Evolutionary conservation across 2,888 invertebrate species (phyloP), one percentile per base, ranked within the genome.

Genomic region (Artemia sinica): DNA sequence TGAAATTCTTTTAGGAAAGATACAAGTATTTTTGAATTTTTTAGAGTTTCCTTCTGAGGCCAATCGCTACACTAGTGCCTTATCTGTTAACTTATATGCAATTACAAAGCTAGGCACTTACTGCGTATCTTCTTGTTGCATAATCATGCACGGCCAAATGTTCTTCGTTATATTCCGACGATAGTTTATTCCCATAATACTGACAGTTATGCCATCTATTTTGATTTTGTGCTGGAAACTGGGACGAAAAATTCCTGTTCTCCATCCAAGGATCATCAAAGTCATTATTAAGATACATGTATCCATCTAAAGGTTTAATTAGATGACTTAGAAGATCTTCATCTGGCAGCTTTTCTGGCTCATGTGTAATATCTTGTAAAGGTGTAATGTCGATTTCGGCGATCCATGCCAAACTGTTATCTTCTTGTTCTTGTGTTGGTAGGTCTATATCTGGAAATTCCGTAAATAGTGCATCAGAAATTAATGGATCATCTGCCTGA

Each of bases 361-460:
- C 63, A 58, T 58, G 63, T 10, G 63, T n/a, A 10, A 28, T 58
- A 18, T 58, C 63, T 18, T 28, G 28, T n/a, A 58, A 28, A 28
- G 63, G 63, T n/a, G 63, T 58, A 11, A 58, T 58, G 63, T 58
- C 63, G 63, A 58, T 58, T 58, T 58, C 63, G 28, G 63, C 63
- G 8, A 58, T 58, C 63, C 63, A 58, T 58, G 14, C 63, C 14
- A 58, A 11, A 18, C 63, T 28, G 63, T n/a, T 58, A 28, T 58
- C 63, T 8, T 58, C 63, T n/a, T n/a, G 63, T 58, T 58, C 63
- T n/a, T 28, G 28, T n/a, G 10, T n/a, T 9, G 63, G 63, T 18
- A 58, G 10, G 8, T 58, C 63, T 28, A 58, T n/a, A 28, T 58
- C 63, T 28, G 28, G 12, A 28, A n/a, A 18, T n/a, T 58, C 63